A percentile compares a stretch with the other conserved stretches of the same genome.
Evolutionary conservation across 1,140 invertebrate species (phyloP).

Genomic region (Liolophura sinensis): DNA sequence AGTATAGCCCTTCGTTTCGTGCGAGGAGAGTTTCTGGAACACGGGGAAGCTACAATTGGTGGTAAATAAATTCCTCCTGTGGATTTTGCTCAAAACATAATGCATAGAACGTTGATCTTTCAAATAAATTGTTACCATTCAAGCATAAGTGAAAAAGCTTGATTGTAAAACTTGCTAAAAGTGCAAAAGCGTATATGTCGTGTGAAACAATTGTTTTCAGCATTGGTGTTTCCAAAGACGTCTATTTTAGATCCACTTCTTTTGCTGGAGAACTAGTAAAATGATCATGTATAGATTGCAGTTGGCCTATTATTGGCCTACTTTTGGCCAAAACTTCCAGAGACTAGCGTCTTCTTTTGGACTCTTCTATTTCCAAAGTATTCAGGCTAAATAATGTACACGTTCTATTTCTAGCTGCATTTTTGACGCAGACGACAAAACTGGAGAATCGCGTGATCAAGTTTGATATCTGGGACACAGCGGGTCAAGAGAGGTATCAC

Average conservation of each 20-base stretch:
- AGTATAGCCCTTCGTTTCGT: slow-evolving; percentile 98
- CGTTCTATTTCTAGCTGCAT: slow-evolving; percentile 78
- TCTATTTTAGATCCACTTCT: neutral
- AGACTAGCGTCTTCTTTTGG: no score
- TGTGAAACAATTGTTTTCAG: no score
- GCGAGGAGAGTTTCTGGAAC: slow-evolving; percentile 99
- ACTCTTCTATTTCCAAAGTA: neutral
- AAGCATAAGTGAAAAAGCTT: no score
- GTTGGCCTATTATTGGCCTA: no score
- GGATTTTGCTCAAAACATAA: no score
- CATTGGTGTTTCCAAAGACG: no score
- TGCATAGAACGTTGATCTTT: no score
- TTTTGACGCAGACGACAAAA: slow-evolving; percentile 97
- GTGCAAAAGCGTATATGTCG: no score
- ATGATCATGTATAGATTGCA: neutral
- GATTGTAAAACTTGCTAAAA: no score
- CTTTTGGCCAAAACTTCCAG: neutral
- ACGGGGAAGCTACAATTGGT: slow-evolving; percentile 99
- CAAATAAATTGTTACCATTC: no score
- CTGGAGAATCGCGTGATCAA: slow-evolving; percentile 88
- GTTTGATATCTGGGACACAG: slow-evolving; percentile 98
- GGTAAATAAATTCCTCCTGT: slow-evolving; percentile 61
- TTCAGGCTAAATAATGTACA: neutral
- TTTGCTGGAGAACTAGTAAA: neutral
- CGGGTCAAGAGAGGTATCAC: slow-evolving; percentile 88